These are phyloP conservation scores for Hemichromis elongatus DNA, from an alignment of 2,113 vertebrate genomes.

Conservation along the genomic window DNA sequence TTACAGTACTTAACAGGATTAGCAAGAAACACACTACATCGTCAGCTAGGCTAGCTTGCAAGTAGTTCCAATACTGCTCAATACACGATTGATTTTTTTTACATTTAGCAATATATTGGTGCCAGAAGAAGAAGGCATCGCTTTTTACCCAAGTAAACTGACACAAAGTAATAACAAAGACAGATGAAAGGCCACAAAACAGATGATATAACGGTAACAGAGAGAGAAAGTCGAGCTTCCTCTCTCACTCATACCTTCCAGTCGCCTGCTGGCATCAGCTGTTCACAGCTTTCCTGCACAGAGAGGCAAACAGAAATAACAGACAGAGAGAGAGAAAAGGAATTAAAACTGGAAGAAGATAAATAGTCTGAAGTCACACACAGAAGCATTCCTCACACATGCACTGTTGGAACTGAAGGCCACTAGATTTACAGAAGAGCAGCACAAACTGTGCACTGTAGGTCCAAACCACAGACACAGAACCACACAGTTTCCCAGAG, in stretches of 20 bases:
- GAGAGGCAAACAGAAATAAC: conserved; percentile 3
- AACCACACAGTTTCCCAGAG: conserved; percentile 31
- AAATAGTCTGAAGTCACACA: background rate
- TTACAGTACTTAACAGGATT: background rate
- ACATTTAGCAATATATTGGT: background rate
- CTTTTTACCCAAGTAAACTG: background rate
- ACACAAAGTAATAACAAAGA: background rate
- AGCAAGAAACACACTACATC: background rate
- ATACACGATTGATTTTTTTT: background rate
- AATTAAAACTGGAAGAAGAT: background rate
- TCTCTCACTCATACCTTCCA: conserved; percentile 85
- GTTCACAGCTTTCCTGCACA: conserved; percentile 84
- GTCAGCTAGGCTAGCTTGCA: rapidly evolving
- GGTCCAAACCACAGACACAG: conserved; percentile 25
- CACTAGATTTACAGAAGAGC: background rate
- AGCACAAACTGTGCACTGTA: background rate
- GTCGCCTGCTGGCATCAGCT: conserved; percentile 80
- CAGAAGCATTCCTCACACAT: background rate
- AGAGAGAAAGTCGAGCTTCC: background rate
- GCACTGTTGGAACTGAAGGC: background rate
- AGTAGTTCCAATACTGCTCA: background rate
- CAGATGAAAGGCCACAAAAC: background rate
- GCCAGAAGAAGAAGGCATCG: background rate
- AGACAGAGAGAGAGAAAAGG: background rate
- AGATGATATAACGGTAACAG: background rate